Conservation (phyloP, 2,113 vertebrate species). For the Dryoscopus gambensis region DNA sequence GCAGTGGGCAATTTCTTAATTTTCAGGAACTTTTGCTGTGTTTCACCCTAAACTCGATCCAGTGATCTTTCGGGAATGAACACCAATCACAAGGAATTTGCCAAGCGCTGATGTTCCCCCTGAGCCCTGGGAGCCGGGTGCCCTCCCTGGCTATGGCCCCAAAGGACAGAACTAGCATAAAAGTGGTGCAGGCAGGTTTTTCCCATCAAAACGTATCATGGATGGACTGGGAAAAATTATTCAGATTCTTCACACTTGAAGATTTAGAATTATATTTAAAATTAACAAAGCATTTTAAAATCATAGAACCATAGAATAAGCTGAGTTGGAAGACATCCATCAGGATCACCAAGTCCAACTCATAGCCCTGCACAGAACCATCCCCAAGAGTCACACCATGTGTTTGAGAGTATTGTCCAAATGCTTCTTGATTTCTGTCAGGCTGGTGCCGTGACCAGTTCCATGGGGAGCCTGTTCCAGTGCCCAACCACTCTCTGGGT, state of each 20-base stretch:
- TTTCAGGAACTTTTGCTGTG: neutral
- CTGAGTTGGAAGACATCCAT: neutral
- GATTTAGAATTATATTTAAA: rapidly evolving
- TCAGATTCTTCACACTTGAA: neutral
- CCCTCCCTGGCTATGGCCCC: neutral
- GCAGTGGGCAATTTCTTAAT: neutral
- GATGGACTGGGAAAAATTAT: neutral
- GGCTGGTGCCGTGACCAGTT: neutral
- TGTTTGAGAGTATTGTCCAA: neutral
- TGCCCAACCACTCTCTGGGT: neutral
- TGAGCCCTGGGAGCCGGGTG: rapidly evolving
- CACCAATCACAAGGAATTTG: neutral
- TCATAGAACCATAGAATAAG: neutral
- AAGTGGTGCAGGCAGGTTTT: neutral
- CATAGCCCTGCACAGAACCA: neutral
- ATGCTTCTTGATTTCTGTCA: rapidly evolving
- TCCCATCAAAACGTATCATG: rapidly evolving
- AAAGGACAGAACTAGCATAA: neutral
- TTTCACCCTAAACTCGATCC: neutral
- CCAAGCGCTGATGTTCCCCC: neutral
- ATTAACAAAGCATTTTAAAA: neutral
- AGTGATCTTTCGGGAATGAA: neutral
- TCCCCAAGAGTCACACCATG: neutral
- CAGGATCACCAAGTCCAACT: rapidly evolving
- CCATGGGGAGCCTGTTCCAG: neutral